Conservation (phyloP, 2,797 vertebrate genomes). For the Melanotaenia parkinsoni region DNA sequence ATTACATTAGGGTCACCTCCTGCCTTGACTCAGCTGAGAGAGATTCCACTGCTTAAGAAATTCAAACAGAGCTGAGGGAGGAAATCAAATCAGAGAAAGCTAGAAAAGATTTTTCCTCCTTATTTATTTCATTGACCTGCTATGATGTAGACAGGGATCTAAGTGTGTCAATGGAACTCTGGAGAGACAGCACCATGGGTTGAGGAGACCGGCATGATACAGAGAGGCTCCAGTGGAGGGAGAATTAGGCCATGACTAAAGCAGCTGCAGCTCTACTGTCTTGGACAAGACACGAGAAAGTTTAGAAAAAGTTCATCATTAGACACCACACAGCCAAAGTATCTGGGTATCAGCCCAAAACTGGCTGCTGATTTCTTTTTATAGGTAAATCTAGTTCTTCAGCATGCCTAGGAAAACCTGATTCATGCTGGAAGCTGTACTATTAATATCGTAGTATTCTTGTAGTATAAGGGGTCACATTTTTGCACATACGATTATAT, state of each 20-base stretch:
- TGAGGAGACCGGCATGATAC: slow-evolving; percentile 62
- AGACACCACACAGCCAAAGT: background rate
- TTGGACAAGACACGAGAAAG: slow-evolving; percentile 10
- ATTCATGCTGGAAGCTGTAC: background rate
- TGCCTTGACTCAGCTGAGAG: slow-evolving; percentile 27
- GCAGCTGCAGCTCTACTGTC: slow-evolving; percentile 32
- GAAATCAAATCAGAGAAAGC: slow-evolving; percentile 41
- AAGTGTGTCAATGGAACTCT: slow-evolving; percentile 79
- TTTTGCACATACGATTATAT: background rate
- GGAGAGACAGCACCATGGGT: slow-evolving; percentile 61
- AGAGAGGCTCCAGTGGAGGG: slow-evolving; percentile 57
- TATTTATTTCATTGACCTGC: slow-evolving; percentile 62
- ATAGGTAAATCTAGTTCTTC: background rate
- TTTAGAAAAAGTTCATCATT: slow-evolving; percentile 20
- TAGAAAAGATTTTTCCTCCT: slow-evolving; percentile 25
- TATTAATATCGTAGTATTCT: background rate
- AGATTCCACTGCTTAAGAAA: slow-evolving; percentile 29
- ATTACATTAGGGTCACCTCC: slow-evolving; percentile 30
- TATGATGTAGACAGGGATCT: slow-evolving; percentile 62
- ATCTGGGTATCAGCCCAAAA: background rate
- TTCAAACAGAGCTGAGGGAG: slow-evolving; percentile 19
- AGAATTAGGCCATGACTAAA: slow-evolving; percentile 62
- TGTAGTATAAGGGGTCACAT: background rate
- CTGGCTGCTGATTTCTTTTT: background rate
- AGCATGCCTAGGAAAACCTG: background rate